Evolutionary conservation across 2,113 vertebrate species (phyloP).

Genomic region (Lepidothrix coronata): DNA sequence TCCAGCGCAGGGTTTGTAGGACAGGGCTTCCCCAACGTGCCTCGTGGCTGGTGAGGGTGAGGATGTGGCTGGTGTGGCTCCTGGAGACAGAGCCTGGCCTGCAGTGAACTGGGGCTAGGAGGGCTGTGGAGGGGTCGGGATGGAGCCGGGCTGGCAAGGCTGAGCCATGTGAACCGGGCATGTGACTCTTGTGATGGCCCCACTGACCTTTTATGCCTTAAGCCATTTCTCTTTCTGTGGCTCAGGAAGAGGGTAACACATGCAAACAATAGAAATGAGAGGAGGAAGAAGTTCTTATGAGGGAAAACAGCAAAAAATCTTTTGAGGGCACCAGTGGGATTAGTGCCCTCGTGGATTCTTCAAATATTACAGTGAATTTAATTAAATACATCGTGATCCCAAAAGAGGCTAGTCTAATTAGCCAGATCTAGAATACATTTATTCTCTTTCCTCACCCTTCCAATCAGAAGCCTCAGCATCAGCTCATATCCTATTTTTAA

Average conservation of each 20-base stretch:
- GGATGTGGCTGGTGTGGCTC: rapidly evolving
- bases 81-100: neutral
- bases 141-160: neutral
- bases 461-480: conserved; percentile 71
- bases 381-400: conserved; percentile 79
- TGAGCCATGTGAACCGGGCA: rapidly evolving
- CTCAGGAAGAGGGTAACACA: neutral
- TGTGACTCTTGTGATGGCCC: rapidly evolving
- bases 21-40: rapidly evolving
- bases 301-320: conserved; percentile 41
- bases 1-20: rapidly evolving
- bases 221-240: neutral
- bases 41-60: rapidly evolving
- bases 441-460: conserved; percentile 62
- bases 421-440: conserved; percentile 77
- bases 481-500: conserved; percentile 54
- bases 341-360: conserved; percentile 74
- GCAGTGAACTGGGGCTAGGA: rapidly evolving
- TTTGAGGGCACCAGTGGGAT: conserved; percentile 70
- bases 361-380: conserved; percentile 80
- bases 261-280: conserved; percentile 45
- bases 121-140: neutral
- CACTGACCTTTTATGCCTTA: neutral
- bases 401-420: conserved; percentile 80
- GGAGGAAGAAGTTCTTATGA: conserved; percentile 29